Conservation (phyloP, 2,888 invertebrate genomes). For the Metalampra italica region DNA sequence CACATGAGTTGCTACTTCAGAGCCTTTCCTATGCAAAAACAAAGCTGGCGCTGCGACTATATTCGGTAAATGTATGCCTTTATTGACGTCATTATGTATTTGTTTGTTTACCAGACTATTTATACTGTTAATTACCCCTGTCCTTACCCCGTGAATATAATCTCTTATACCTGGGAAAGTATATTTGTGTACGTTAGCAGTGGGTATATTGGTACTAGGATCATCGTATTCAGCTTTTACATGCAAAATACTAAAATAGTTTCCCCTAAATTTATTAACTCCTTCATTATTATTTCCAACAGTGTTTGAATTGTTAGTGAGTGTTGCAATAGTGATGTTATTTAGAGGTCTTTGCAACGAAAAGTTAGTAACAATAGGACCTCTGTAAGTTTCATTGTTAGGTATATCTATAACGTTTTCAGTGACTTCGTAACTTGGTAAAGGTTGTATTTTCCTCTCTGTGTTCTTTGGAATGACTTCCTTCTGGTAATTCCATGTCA, state of each 20-base stretch:
- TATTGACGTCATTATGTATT: slow-evolving; percentile 11
- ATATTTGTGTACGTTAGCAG: slow-evolving; percentile 6
- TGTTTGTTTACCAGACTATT: slow-evolving; percentile 31
- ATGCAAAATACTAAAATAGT: slow-evolving; percentile 31
- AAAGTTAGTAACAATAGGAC: slow-evolving; percentile 37
- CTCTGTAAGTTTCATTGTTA: slow-evolving; percentile 29
- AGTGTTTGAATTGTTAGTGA: slow-evolving; percentile 9
- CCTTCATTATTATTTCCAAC: slow-evolving; percentile 7
- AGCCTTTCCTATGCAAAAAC: slow-evolving; percentile 20
- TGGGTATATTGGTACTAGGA: slow-evolving; percentile 12
- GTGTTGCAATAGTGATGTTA: slow-evolving; percentile 17
- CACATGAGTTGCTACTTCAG: slow-evolving; percentile 13
- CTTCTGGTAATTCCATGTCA: background rate
- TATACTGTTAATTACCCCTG: slow-evolving; percentile 33
- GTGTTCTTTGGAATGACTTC: background rate
- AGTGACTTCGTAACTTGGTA: slow-evolving; percentile 44
- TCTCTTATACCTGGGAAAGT: slow-evolving; percentile 30
- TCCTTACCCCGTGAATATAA: slow-evolving; percentile 32
- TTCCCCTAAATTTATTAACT: slow-evolving; percentile 16
- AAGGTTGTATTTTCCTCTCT: background rate
- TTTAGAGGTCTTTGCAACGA: slow-evolving; percentile 33
- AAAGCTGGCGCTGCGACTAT: slow-evolving; percentile 14
- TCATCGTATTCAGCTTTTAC: slow-evolving; percentile 35
- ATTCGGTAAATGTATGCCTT: slow-evolving; percentile 13
- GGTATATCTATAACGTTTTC: slow-evolving; percentile 53